phyloP scores from a whole-genome alignment of 2,888 invertebrate species.

The Nomada ferruginata region DNA sequence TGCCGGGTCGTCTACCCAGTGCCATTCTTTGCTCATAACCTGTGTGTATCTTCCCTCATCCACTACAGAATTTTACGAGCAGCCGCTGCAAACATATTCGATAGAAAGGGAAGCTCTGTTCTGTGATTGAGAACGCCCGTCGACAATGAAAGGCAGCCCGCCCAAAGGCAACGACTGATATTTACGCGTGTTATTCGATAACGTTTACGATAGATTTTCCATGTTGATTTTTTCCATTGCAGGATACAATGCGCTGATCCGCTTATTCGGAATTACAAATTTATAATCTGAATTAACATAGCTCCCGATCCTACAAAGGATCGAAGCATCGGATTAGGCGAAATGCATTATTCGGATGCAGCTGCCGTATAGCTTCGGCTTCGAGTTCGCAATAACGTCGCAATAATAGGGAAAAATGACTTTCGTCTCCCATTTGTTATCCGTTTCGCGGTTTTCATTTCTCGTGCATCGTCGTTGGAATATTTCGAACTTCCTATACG shows the following conservation, averaged over 20 bases:
- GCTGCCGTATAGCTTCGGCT: constrained; percentile 3
- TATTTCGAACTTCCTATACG: constrained; percentile 11
- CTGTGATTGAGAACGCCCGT: constrained; percentile 3
- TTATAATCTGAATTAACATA: constrained; percentile 66
- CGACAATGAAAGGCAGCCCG: constrained; percentile 19
- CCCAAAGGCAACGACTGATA: constrained; percentile 33
- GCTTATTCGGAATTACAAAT: constrained; percentile 64
- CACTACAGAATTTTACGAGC: constrained; percentile 25
- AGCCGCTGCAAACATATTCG: constrained; percentile 22
- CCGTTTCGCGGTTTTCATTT: background rate
- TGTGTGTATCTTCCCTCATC: constrained; percentile 28
- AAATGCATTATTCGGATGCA: constrained; percentile 41
- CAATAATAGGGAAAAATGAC: background rate
- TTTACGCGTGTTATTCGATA: constrained; percentile 55
- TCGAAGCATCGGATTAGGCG: constrained; percentile 20
- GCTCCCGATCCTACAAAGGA: constrained; percentile 42
- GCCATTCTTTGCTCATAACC: background rate
- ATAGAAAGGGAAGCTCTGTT: constrained; percentile 26
- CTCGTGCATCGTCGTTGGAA: background rate
- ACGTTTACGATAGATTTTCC: constrained; percentile 60
- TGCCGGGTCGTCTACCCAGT: background rate
- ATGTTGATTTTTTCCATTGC: constrained; percentile 37
- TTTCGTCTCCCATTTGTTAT: background rate
- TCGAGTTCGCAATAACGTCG: constrained; percentile 8
- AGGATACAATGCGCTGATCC: constrained; percentile 51